Conservation (phyloP, 2,888 invertebrate genomes). For the Aplocera efformata region DNA sequence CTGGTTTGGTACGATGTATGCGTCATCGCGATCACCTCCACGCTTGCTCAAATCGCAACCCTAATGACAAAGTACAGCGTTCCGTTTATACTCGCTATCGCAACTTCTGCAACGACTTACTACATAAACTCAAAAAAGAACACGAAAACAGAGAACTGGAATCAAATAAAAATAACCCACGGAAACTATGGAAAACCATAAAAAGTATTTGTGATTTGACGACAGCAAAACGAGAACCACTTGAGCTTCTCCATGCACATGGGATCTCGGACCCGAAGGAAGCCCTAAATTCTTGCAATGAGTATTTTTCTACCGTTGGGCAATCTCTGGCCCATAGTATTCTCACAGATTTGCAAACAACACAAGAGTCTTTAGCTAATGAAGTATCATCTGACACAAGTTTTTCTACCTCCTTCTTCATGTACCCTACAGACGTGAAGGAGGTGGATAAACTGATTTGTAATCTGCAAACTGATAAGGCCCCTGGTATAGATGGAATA, state of each 20-base stretch:
- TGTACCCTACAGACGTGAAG: constrained; percentile 13
- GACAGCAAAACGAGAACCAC: neutral
- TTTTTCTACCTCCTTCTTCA: constrained; percentile 10
- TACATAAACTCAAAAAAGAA: constrained; percentile 11
- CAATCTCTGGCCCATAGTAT: constrained; percentile 11
- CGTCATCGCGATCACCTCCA: constrained; percentile 16
- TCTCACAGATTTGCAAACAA: neutral
- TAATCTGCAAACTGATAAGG: constrained; percentile 10
- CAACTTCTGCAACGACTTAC: constrained; percentile 6
- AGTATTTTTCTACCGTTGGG: constrained; percentile 15
- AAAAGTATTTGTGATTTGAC: constrained; percentile 5
- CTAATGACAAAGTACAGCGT: too few relatives aligned
- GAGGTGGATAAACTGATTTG: constrained; percentile 11
- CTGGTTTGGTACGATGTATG: constrained; percentile 13
- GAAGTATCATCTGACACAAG: neutral
- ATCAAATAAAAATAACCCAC: constrained; percentile 9
- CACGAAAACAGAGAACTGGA: constrained; percentile 6
- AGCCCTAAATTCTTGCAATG: constrained; percentile 14
- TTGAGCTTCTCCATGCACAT: constrained; percentile 1
- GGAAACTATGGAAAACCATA: constrained; percentile 13
- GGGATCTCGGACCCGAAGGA: neutral
- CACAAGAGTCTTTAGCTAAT: constrained; percentile 5
- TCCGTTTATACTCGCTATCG: neutral
- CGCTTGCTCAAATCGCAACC: too few relatives aligned
- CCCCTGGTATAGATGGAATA: constrained; percentile 16